Evolutionary conservation across 2,888 invertebrate species (phyloP).

Genomic region (Thera obeliscata): DNA sequence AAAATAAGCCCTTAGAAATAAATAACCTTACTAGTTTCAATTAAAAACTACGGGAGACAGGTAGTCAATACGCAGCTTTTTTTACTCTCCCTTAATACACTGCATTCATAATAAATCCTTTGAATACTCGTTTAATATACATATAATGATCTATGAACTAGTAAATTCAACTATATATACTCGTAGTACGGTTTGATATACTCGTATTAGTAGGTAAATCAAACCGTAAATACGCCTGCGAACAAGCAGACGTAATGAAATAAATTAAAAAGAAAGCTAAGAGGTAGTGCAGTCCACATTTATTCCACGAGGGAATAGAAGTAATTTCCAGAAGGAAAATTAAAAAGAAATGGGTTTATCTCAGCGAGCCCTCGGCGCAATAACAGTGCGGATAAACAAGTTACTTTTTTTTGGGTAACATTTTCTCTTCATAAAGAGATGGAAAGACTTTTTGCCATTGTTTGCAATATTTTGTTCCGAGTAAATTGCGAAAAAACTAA

Average conservation of each 20-base stretch:
- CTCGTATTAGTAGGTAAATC: too few species aligned
- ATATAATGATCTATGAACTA: too few species aligned
- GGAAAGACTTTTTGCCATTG: constrained; percentile 2
- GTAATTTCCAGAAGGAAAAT: constrained; percentile 74
- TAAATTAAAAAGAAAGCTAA: constrained; percentile 50
- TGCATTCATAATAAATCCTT: constrained; percentile 7
- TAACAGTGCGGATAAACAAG: constrained; percentile 64
- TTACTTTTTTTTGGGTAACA: constrained; percentile 44
- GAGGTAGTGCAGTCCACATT: constrained; percentile 52
- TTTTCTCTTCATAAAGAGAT: constrained; percentile 17
- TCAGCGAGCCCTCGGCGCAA: constrained; percentile 64
- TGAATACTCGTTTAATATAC: too few species aligned
- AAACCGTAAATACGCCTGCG: constrained; percentile 48
- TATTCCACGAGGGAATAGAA: constrained; percentile 71
- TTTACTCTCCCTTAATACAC: background rate
- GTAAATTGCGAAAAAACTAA: background rate
- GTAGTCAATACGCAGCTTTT: background rate
- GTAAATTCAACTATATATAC: too few species aligned
- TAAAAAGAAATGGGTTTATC: constrained; percentile 76
- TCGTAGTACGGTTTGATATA: too few species aligned
- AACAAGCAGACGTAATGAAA: constrained; percentile 54
- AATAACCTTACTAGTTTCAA: too few species aligned
- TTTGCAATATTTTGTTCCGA: background rate
- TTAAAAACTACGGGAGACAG: too few species aligned
- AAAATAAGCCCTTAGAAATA: too few species aligned